Evolutionary conservation across 2,888 invertebrate species (phyloP).

Genomic region (Drosophila algonquin): DNA sequence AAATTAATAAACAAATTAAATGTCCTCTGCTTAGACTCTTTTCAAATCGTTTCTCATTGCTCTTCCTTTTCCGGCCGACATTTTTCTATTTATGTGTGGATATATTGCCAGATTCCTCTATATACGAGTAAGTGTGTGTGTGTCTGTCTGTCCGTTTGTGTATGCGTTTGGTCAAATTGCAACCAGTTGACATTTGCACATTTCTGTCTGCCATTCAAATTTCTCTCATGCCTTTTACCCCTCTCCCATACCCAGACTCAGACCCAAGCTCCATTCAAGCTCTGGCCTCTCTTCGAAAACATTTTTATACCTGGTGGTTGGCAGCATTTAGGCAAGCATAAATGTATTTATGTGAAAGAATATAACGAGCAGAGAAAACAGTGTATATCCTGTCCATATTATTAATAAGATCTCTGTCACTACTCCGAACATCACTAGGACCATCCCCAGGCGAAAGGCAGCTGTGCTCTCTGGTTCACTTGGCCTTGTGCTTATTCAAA

Average conservation of each 20-base stretch:
- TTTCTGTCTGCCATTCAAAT: slow-evolving; percentile 73
- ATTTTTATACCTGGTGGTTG: neutral
- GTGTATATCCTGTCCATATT: no score
- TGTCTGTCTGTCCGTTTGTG: slow-evolving; percentile 28
- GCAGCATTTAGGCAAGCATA: neutral
- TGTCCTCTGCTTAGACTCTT: neutral
- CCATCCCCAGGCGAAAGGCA: slow-evolving; percentile 24
- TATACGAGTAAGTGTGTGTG: neutral
- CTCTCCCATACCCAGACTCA: neutral
- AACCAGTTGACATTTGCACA: slow-evolving; percentile 77
- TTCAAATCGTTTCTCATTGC: neutral
- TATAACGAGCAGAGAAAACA: no score
- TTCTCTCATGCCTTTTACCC: neutral
- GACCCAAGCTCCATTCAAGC: neutral
- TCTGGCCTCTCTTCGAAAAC: neutral
- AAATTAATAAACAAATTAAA: slow-evolving; percentile 66
- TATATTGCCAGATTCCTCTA: neutral
- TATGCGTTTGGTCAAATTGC: slow-evolving; percentile 51
- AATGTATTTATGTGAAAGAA: neutral
- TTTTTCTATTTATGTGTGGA: neutral
- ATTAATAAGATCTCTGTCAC: no score
- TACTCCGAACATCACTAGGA: neutral
- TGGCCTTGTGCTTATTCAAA: slow-evolving; percentile 36
- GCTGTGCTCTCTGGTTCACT: slow-evolving; percentile 12
- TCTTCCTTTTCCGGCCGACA: neutral